Percentiles rank a stretch among this genome's conserved stretches.
phyloP scores from a whole-genome alignment of 2,113 vertebrate genomes.

The Corythaeola cristata region DNA sequence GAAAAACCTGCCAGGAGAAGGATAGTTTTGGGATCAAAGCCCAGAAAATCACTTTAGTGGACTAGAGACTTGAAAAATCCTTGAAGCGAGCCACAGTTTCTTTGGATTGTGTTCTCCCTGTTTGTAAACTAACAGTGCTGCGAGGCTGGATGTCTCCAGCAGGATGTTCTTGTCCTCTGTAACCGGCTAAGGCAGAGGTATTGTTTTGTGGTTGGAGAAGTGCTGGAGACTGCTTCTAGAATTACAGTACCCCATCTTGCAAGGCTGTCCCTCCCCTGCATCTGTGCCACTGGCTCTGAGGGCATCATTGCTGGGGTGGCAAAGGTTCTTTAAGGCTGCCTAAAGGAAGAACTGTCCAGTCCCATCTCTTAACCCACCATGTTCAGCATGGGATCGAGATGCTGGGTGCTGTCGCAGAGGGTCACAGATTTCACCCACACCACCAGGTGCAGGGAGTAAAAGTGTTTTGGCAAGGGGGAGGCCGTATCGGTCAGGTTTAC shows the following conservation, averaged over 20 bases:
- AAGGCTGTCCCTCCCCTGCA: not conserved
- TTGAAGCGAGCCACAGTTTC: not conserved
- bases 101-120: not conserved
- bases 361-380: not conserved
- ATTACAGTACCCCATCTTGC: not conserved
- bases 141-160: not conserved
- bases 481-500: not conserved
- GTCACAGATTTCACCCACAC: not conserved
- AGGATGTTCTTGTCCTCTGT: not conserved
- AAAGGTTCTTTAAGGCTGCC: not conserved
- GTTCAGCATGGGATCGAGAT: not conserved
- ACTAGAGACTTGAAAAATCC: not conserved
- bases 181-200: not conserved
- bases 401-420: not conserved
- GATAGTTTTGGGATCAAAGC: not conserved
- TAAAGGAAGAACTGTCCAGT: not conserved
- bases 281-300: not conserved
- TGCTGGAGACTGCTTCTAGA: not conserved
- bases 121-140: not conserved
- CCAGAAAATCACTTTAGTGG: constrained; percentile 10
- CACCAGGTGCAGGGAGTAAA: not conserved
- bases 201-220: not conserved
- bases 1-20: not conserved
- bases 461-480: not conserved
- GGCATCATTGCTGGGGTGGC: not conserved